Percentiles rank a stretch among this genome's conserved stretches.
Conservation (phyloP, 2,888 invertebrate species). For the Nyleta sp. region DNA sequence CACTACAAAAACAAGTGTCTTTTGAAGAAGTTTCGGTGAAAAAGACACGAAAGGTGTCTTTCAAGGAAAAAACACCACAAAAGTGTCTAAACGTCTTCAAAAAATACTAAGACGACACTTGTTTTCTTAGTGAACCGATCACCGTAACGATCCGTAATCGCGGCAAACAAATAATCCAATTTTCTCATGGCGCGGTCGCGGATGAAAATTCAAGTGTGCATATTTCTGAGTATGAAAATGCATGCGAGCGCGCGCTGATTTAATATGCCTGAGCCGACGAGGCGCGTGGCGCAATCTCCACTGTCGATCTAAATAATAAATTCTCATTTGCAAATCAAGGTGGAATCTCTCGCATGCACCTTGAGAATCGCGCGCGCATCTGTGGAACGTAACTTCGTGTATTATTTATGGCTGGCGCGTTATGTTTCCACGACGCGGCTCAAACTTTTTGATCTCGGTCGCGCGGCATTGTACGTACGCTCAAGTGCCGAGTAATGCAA, state of each 20-base stretch:
- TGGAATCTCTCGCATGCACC: constrained; percentile 33
- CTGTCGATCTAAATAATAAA: constrained; percentile 63
- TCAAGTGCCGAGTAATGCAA: constrained; percentile 69
- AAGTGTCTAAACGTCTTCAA: too few species aligned
- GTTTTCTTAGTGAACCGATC: too few species aligned
- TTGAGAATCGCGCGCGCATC: constrained; percentile 49
- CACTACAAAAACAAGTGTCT: too few species aligned
- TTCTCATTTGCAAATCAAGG: constrained; percentile 65
- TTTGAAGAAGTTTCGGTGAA: too few species aligned
- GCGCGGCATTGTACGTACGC: constrained; percentile 54
- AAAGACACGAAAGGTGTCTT: too few species aligned
- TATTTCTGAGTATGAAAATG: constrained; percentile 49
- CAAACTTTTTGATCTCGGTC: constrained; percentile 65
- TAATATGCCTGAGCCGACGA: constrained; percentile 37
- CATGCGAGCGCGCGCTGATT: constrained; percentile 23
- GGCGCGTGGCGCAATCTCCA: constrained; percentile 48
- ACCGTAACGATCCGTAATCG: not conserved
- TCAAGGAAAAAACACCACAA: too few species aligned
- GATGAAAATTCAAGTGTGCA: constrained; percentile 40
- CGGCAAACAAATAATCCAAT: constrained; percentile 20
- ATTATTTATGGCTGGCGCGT: constrained; percentile 60
- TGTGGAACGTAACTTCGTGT: constrained; percentile 47
- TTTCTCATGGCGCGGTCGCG: not conserved
- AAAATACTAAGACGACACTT: too few species aligned
- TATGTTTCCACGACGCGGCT: constrained; percentile 56